phyloP scores from a whole-genome alignment of 2,888 invertebrate species.

The Ormia ochracea region DNA sequence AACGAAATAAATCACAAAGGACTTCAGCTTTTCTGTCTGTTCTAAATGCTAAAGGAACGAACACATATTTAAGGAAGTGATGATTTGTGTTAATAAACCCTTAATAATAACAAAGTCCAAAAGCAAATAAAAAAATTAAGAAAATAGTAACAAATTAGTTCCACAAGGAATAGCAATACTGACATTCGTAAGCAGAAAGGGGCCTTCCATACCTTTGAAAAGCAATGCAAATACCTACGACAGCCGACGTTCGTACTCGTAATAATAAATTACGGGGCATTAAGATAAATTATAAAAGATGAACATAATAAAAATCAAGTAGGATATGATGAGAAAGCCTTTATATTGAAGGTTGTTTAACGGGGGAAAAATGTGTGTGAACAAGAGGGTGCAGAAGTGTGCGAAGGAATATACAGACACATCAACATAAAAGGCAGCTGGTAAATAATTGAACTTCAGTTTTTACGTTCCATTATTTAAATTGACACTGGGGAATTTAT shows the following conservation, averaged over 20 bases:
- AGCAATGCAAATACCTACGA: conserved; percentile 41
- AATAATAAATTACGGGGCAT: conserved; percentile 72
- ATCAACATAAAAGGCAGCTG: conserved; percentile 13
- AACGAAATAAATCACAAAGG: background rate
- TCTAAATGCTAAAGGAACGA: background rate
- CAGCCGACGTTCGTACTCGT: conserved; percentile 61
- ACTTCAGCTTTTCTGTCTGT: background rate
- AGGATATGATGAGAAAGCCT: background rate
- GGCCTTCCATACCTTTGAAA: conserved; percentile 20
- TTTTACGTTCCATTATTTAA: conserved; percentile 42
- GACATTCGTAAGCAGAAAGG: conserved; percentile 19
- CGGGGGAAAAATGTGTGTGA: background rate
- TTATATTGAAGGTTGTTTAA: background rate
- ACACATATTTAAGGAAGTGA: conserved; percentile 46
- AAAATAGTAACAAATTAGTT: conserved; percentile 51
- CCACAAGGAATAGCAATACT: conserved; percentile 38
- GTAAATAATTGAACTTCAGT: background rate
- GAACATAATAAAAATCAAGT: background rate
- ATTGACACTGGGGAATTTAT: conserved; percentile 56
- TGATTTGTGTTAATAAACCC: conserved; percentile 52
- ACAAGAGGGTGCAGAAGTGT: background rate
- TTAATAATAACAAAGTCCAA: background rate
- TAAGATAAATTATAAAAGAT: conserved; percentile 66
- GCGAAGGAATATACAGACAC: conserved; percentile 16
- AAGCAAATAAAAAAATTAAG: conserved; percentile 6